These are phyloP conservation scores for Orbicella faveolata DNA, from an alignment of 64 coral and sea anemone species.

Conservation along the genomic window DNA sequence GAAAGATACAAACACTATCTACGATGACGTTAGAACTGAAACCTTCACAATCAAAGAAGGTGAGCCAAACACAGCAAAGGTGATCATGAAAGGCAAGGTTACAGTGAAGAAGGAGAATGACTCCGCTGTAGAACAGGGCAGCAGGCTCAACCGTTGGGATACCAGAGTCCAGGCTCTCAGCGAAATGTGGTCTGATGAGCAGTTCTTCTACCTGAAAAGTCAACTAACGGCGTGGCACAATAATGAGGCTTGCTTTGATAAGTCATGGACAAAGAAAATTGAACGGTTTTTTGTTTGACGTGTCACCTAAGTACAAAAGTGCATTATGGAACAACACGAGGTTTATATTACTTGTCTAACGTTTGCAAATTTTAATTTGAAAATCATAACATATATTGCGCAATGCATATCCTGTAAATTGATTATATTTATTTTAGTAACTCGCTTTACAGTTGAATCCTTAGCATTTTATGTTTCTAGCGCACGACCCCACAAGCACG, in stretches of 20 bases:
- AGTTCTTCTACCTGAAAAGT: constrained; percentile 14
- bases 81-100: neutral
- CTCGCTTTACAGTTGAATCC: too few species aligned
- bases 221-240: constrained; percentile 23
- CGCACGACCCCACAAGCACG: too few species aligned
- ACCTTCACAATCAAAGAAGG: constrained; percentile 17
- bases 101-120: constrained; percentile 2
- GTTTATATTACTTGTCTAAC: neutral
- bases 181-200: constrained; percentile 35
- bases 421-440: too few species aligned
- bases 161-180: neutral
- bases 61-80: constrained; percentile 10
- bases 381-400: too few species aligned
- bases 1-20: constrained; percentile 23
- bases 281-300: constrained; percentile 10
- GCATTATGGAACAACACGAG: too few species aligned
- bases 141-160: neutral
- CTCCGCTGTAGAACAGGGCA: neutral
- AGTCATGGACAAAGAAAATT: neutral
- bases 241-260: constrained; percentile 23
- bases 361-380: too few species aligned
- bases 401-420: too few species aligned
- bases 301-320: neutral
- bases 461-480: too few species aligned
- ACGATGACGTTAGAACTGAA: constrained; percentile 1